Base-by-base conservation (phyloP, 2,888 invertebrate species). In the Panzeria rudis region DNA sequence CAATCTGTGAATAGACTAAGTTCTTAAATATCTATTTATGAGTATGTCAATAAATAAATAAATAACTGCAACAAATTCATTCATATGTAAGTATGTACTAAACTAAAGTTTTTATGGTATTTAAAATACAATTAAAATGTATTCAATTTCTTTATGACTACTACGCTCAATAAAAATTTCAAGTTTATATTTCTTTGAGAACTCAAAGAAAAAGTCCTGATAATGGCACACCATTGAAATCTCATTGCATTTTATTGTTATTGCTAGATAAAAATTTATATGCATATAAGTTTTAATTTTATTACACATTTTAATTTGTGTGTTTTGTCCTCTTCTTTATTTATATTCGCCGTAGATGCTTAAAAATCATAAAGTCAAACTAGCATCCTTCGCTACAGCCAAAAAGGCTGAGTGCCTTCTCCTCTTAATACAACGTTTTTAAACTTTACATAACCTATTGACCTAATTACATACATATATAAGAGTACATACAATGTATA, bases 401-500 rank as follows among this genome's bases (percentile, higher is more conserved):
- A 44, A 20, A 17, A 25, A 35, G 62, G 25, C 79, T 66, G 35
- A 8, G 52, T 68, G 77, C 20, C 61, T 84, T 54, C 32, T 66
- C 17, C 7, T 20, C 29, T 44, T 13, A 17, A 8, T 61, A 23
- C 15, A 35, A 23, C 5, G 2, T 71, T 54, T 44, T 32, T 41
- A 29, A 69, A 54, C 62, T 69, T 73, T 75, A 25, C n/a, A 25
- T 73, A 81, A 84, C 77, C 81, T 73, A 77, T 54, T 84, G 81
- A 84, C 84, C 84, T 25, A 78, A 81, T 84, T 54, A 41, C 9
- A n/a, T 23, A 13, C 38, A 38, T 13, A 13, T 11, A 38, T 38
- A 35, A 3, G 6, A 1, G 9, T 8, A 35, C 35, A 9, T 29
- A 29, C 29, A 29, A 29, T 5, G 23, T 38, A 25, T 15, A 17